A percentile compares a stretch with the other conserved stretches of the same genome.
Evolutionary conservation across 1,140 invertebrate species (phyloP).

Genomic region (Anastrepha obliqua): DNA sequence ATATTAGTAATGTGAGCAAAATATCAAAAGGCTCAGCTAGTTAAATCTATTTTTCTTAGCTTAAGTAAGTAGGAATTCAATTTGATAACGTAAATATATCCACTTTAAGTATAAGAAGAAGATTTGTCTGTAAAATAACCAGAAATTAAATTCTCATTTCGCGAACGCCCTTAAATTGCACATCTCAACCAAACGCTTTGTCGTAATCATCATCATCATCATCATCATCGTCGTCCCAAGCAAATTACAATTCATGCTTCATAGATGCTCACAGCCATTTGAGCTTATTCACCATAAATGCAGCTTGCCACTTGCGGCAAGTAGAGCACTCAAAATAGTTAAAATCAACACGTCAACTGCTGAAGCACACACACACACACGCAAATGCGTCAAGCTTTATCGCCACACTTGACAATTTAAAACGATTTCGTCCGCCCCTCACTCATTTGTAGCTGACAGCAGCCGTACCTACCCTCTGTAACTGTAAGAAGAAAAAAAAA

Average conservation of each 20-base stretch:
- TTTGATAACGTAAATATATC: too few species aligned
- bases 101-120: too few species aligned
- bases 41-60: too few species aligned
- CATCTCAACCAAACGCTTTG: neutral
- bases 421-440: neutral
- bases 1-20: too few species aligned
- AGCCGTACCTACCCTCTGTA: neutral
- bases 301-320: neutral
- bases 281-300: neutral
- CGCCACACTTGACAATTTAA: neutral
- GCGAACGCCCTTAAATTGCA: too few species aligned
- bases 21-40: too few species aligned
- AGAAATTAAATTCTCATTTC: too few species aligned
- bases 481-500: neutral
- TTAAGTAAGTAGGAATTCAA: too few species aligned
- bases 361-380: neutral
- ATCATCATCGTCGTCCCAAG: neutral
- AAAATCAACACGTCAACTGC: neutral
- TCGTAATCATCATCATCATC: neutral
- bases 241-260: neutral
- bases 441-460: neutral
- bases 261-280: neutral
- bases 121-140: too few species aligned
- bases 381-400: neutral
- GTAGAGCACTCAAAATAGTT: conserved; percentile 4